These are phyloP conservation scores for Acleris emargana DNA, from an alignment of 2,888 invertebrate species.

Conservation along the genomic window DNA sequence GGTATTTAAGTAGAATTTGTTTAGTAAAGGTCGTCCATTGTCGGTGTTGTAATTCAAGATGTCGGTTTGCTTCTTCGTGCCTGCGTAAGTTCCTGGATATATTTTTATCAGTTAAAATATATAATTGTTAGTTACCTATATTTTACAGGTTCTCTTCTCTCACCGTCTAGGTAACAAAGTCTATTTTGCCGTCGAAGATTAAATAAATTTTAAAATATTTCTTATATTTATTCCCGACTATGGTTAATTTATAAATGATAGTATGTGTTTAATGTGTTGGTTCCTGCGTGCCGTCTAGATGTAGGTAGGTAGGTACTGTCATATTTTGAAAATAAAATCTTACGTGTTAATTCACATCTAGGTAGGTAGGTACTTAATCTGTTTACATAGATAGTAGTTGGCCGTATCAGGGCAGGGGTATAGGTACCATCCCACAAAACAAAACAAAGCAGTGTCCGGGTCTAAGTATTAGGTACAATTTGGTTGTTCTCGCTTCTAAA, in stretches of 20 bases:
- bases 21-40: conserved; percentile 52
- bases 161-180: not conserved
- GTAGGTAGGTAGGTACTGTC: too few species aligned
- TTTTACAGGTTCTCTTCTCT: not conserved
- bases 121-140: conserved; percentile 33
- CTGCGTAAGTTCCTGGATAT: conserved; percentile 85
- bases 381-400: too few species aligned
- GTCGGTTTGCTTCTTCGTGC: conserved; percentile 88
- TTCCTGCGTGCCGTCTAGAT: not conserved
- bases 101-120: conserved; percentile 22
- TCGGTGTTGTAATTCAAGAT: conserved; percentile 73
- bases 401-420: too few species aligned
- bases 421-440: too few species aligned
- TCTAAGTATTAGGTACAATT: too few species aligned
- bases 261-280: not conserved
- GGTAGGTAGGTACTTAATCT: too few species aligned
- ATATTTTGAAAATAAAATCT: too few species aligned
- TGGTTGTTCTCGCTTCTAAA: too few species aligned
- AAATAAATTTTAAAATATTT: not conserved
- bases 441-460: too few species aligned
- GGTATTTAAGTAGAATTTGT: conserved; percentile 43
- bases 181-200: not conserved
- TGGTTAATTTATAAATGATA: not conserved
- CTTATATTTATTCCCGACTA: not conserved
- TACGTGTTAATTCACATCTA: too few species aligned